A percentile compares a stretch with the other conserved stretches of the same genome.
These are phyloP conservation scores for Cephus pulcher DNA, from an alignment of 2,888 invertebrate species.

Conservation along the genomic window DNA sequence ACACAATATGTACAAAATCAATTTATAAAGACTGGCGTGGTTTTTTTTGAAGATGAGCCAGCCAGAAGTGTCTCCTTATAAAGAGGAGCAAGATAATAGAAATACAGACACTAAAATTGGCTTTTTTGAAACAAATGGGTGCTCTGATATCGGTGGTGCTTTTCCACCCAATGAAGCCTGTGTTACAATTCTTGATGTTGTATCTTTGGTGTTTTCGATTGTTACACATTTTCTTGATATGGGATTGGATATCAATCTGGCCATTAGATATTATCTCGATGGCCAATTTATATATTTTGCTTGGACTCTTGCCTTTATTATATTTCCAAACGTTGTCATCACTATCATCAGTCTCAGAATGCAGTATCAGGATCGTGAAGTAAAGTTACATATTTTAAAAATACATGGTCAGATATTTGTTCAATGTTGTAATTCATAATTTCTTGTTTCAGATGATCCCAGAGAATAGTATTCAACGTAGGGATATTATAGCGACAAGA, in stretches of 20 bases:
- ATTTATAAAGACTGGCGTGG: background rate
- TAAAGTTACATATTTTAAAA: conserved; percentile 23
- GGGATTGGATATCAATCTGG: conserved; percentile 77
- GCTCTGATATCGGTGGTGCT: background rate
- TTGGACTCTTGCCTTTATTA: conserved; percentile 78
- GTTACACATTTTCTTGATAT: conserved; percentile 78
- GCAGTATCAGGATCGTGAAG: conserved; percentile 67
- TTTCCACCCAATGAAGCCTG: conserved; percentile 69
- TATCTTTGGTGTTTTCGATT: conserved; percentile 76
- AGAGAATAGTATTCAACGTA: background rate
- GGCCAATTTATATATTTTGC: conserved; percentile 73
- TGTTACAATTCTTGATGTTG: conserved; percentile 73
- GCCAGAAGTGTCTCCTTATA: background rate
- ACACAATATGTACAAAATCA: background rate
- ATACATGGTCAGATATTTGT: background rate
- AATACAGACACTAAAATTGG: background rate
- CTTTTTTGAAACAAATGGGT: background rate
- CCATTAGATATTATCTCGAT: conserved; percentile 73
- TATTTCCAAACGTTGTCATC: conserved; percentile 81
- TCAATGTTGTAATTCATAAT: background rate
- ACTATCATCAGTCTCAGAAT: conserved; percentile 80
- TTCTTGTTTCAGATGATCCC: conserved; percentile 5
- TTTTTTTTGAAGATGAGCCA: background rate
- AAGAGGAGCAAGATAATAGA: background rate
- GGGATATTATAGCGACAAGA: conserved; percentile 61